Conservation (phyloP, 2,797 vertebrate species). For the Vespertilio murinus region DNA sequence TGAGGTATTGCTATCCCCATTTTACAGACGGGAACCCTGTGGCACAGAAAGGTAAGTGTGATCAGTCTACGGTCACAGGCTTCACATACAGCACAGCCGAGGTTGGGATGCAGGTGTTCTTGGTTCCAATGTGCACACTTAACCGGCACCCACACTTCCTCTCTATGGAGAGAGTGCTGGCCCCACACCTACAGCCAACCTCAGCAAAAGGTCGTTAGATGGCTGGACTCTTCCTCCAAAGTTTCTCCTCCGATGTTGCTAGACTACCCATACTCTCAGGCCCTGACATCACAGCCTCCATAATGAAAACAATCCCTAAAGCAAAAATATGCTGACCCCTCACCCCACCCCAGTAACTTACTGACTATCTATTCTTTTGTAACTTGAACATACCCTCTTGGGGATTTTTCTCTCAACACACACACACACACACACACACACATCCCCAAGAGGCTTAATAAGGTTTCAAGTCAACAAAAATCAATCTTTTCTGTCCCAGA, state of each 20-base stretch:
- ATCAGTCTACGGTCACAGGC: background rate
- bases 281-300: background rate
- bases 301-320: slow-evolving; percentile 6
- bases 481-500: slow-evolving; percentile 62
- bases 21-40: background rate
- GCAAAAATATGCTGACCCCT: background rate
- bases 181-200: background rate
- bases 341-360: background rate
- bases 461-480: slow-evolving; percentile 54
- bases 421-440: background rate
- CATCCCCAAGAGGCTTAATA: background rate
- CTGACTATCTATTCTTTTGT: background rate
- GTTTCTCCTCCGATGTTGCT: background rate
- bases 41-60: background rate
- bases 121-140: background rate
- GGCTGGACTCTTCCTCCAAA: background rate
- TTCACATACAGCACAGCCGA: background rate
- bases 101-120: no score
- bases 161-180: background rate
- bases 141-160: background rate
- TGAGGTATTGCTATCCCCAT: background rate
- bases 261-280: background rate
- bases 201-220: fast-evolving
- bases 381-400: slow-evolving; percentile 1
- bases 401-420: background rate